Evolutionary conservation across 2,113 vertebrate genomes (phyloP).

Genomic region (Ramphastos sulfuratus): DNA sequence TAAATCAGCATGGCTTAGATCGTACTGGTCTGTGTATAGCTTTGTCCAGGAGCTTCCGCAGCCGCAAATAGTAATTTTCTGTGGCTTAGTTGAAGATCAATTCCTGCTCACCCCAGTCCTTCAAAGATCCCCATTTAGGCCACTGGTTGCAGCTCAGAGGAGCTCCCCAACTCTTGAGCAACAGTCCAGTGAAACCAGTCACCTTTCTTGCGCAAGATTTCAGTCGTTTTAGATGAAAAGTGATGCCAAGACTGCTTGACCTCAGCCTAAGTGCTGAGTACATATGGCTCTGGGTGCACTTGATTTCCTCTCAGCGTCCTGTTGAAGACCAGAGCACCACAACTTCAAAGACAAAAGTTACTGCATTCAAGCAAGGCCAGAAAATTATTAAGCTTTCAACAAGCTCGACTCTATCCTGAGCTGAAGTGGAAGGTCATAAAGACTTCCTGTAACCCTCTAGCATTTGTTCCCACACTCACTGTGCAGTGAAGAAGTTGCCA

Average conservation of each 20-base stretch:
- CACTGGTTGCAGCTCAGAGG: rapidly evolving
- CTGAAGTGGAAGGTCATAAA: not conserved
- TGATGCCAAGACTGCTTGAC: rapidly evolving
- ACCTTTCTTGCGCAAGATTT: not conserved
- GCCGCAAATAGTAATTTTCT: not conserved
- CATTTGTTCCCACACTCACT: not conserved
- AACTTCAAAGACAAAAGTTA: not conserved
- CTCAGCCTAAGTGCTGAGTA: rapidly evolving
- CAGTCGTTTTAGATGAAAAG: not conserved
- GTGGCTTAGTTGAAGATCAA: rapidly evolving
- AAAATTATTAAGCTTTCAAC: rapidly evolving
- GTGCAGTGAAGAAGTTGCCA: not conserved
- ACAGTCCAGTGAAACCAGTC: not conserved
- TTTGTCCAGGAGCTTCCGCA: no score
- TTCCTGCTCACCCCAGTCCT: rapidly evolving
- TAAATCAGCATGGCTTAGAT: no score
- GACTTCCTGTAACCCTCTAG: not conserved
- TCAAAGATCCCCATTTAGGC: not conserved
- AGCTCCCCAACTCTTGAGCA: not conserved
- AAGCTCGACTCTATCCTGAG: not conserved
- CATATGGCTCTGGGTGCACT: not conserved
- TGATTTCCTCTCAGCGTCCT: not conserved
- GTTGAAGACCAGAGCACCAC: not conserved
- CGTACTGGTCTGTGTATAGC: no score
- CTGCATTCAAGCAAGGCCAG: rapidly evolving